Evolutionary conservation across 2,888 invertebrate species (phyloP).

Genomic region (Tiphia femorata): DNA sequence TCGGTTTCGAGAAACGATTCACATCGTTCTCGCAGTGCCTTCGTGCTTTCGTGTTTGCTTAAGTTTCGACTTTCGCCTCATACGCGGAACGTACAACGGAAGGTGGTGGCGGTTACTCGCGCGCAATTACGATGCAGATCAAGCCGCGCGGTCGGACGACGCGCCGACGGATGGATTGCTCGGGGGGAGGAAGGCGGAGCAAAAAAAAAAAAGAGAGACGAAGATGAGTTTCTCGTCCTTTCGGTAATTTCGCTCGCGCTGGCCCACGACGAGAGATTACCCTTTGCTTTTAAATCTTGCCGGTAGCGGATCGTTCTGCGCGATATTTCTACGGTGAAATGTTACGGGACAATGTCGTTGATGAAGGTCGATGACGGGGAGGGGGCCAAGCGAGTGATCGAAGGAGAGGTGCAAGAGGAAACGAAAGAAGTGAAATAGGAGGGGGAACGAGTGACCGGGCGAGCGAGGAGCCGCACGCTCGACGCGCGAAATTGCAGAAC

Average conservation of each 20-base stretch:
- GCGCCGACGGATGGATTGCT: no score
- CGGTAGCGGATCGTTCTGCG: neutral
- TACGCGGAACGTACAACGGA: no score
- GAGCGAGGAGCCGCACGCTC: conserved; percentile 13
- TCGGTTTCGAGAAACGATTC: no score
- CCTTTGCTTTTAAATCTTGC: no score
- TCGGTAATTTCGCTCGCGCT: neutral
- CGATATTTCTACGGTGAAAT: conserved; percentile 23
- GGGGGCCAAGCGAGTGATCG: conserved; percentile 2
- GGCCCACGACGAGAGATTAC: no score
- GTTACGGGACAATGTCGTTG: no score
- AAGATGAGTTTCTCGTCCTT: neutral
- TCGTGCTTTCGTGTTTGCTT: no score
- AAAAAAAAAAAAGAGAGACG: neutral
- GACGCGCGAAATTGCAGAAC: conserved; percentile 45
- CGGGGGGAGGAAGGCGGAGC: neutral
- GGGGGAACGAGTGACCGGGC: conserved; percentile 17
- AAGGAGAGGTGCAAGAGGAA: conserved; percentile 8
- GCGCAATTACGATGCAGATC: no score
- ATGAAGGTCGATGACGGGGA: conserved; percentile 10
- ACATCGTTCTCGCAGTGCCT: no score
- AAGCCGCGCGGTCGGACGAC: no score
- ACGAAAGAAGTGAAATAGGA: neutral
- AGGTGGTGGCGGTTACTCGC: no score
- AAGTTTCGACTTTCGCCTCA: no score